Evolutionary conservation across 2,113 vertebrate species (phyloP).

Genomic region (Nerophis ophidion): DNA sequence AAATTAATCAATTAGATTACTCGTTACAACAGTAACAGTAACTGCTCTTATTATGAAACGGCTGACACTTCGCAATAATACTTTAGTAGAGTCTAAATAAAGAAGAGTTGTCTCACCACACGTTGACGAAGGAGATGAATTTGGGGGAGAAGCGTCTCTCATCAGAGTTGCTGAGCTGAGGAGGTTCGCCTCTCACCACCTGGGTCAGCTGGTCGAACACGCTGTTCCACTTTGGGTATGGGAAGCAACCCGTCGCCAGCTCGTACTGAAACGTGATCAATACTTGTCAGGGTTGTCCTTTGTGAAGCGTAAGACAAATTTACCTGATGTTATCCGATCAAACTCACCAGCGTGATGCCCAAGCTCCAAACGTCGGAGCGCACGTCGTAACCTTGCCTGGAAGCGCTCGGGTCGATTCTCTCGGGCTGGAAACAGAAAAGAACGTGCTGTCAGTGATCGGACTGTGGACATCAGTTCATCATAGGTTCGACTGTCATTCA

Average conservation of each 20-base stretch:
- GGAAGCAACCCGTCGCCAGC: conserved; percentile 91
- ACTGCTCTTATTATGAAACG: too few relatives aligned
- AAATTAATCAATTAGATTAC: too few relatives aligned
- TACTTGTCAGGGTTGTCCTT: too few relatives aligned
- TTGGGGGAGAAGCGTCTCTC: conserved; percentile 94
- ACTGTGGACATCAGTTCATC: background rate
- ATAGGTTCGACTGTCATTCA: too few relatives aligned
- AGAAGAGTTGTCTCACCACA: conserved; percentile 79
- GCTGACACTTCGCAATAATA: too few relatives aligned
- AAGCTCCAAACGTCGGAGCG: conserved; percentile 97
- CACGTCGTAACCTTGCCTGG: conserved; percentile 94
- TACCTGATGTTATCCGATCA: too few relatives aligned
- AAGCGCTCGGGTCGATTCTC: conserved; percentile 97
- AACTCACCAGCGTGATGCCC: conserved; percentile 92
- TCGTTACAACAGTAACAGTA: too few relatives aligned
- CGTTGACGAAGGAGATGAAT: conserved; percentile 98
- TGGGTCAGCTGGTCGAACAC: conserved; percentile 98
- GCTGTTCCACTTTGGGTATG: conserved; percentile 99
- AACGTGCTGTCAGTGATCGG: background rate
- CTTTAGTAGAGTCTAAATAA: too few relatives aligned
- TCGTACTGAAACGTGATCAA: conserved; percentile 77
- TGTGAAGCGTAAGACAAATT: background rate
- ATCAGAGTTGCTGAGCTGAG: conserved; percentile 94
- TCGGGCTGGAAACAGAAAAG: conserved; percentile 77
- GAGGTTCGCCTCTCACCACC: conserved; percentile 96